A percentile compares a stretch with the other conserved stretches of the same genome.
phyloP scores from a whole-genome alignment of 2,797 vertebrate genomes.

The Clarias pachynema region DNA sequence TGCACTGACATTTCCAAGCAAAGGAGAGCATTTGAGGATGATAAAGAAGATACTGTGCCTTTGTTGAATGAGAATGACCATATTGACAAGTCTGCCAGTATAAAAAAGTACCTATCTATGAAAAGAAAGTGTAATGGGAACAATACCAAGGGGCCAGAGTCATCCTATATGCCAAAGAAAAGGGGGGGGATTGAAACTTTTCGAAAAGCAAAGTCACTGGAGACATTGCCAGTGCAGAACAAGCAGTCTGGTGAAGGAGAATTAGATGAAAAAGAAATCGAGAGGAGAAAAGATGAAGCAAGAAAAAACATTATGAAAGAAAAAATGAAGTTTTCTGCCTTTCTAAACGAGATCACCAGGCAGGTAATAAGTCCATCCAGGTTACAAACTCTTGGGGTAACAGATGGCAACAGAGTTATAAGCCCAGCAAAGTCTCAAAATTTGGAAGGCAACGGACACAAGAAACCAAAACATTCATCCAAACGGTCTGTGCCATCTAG shows the following conservation, averaged over 20 bases:
- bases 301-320: constrained; percentile 71
- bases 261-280: constrained; percentile 60
- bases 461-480: constrained; percentile 50
- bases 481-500: constrained; percentile 60
- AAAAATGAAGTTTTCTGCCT: constrained; percentile 81
- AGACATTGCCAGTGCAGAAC: constrained; percentile 66
- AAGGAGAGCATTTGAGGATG: constrained; percentile 60
- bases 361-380: constrained; percentile 83
- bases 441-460: constrained; percentile 48
- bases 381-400: constrained; percentile 81
- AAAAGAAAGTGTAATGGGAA: constrained; percentile 45
- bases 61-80: constrained; percentile 60
- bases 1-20: constrained; percentile 73
- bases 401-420: constrained; percentile 62
- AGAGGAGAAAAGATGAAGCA: constrained; percentile 65
- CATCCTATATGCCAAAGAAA: constrained; percentile 52
- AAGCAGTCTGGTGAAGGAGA: constrained; percentile 51
- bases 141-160: constrained; percentile 46
- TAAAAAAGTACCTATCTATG: constrained; percentile 48
- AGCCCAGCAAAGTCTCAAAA: constrained; percentile 60
- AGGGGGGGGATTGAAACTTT: constrained; percentile 57
- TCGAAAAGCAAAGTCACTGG: constrained; percentile 80
- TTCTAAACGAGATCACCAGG: constrained; percentile 84
- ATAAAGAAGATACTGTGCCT: constrained; percentile 65
- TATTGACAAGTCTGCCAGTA: constrained; percentile 48